phyloP scores from a whole-genome alignment of 2,113 vertebrate genomes.

The Shinisaurus crocodilurus region DNA sequence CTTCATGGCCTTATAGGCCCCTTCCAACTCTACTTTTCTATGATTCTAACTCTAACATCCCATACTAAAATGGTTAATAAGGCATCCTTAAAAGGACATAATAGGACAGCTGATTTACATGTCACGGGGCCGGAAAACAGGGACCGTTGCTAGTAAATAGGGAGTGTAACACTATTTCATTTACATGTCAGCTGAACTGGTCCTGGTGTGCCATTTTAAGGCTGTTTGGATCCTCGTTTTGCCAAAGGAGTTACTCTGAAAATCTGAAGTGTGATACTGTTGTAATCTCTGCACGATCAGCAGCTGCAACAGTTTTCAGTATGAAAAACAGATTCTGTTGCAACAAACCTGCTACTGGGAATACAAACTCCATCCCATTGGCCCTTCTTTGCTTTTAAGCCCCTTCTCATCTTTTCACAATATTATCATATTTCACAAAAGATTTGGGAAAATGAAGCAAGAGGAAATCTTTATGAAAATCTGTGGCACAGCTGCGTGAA shows the following conservation, averaged over 20 bases:
- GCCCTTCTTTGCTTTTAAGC: constrained; percentile 32
- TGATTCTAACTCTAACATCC: background rate
- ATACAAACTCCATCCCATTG: constrained; percentile 32
- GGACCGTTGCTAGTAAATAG: background rate
- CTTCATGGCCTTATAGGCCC: too few relatives aligned
- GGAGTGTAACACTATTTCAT: background rate
- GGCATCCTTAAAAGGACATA: background rate
- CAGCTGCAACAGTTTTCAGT: constrained; percentile 39
- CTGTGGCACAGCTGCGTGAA: constrained; percentile 45
- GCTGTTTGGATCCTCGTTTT: constrained; percentile 19
- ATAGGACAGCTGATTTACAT: background rate
- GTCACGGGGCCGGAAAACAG: background rate
- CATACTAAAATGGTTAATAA: background rate
- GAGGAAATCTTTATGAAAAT: constrained; percentile 45
- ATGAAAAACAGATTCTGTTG: constrained; percentile 58
- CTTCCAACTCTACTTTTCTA: too few relatives aligned
- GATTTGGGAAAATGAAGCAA: constrained; percentile 24
- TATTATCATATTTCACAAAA: constrained; percentile 56
- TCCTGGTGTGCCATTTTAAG: background rate
- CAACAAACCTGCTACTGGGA: constrained; percentile 34
- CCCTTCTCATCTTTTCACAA: constrained; percentile 22
- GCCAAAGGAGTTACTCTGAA: constrained; percentile 41
- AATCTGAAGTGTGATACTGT: constrained; percentile 1
- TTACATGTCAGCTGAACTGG: background rate
- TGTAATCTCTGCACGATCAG: constrained; percentile 43